Conservation (phyloP, 2,888 invertebrate genomes). For the Phortica okadai region DNA sequence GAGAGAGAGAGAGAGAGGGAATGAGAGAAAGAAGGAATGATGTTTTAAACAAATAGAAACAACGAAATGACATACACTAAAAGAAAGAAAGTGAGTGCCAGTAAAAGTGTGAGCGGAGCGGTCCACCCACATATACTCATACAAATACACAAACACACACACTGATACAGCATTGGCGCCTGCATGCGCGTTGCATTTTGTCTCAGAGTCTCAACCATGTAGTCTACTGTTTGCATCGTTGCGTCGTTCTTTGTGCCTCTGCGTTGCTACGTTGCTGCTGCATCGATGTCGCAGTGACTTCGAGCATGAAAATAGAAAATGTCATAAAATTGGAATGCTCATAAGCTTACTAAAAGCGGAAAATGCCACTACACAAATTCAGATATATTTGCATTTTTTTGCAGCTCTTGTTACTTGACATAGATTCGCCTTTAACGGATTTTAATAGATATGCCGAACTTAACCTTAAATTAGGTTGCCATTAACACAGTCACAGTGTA, state of each 20-base stretch:
- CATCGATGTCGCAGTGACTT: conserved; percentile 39
- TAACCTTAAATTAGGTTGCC: too few relatives aligned
- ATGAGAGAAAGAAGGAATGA: conserved; percentile 43
- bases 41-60: conserved; percentile 39
- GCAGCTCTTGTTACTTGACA: not conserved
- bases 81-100: not conserved
- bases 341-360: conserved; percentile 44
- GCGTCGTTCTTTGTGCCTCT: not conserved
- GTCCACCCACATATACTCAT: too few relatives aligned
- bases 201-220: not conserved
- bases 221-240: not conserved
- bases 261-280: conserved; percentile 11
- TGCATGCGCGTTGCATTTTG: too few relatives aligned
- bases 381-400: not conserved
- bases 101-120: not conserved
- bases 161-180: too few relatives aligned
- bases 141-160: too few relatives aligned
- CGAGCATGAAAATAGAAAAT: conserved; percentile 63
- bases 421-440: too few relatives aligned
- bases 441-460: too few relatives aligned
- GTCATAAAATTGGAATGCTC: conserved; percentile 69
- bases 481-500: too few relatives aligned
- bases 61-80: conserved; percentile 11
- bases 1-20: conserved; percentile 48
- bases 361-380: conserved; percentile 34